These are phyloP conservation scores for Pteruthius melanotis DNA, from an alignment of 2,113 vertebrate species.

Conservation along the genomic window DNA sequence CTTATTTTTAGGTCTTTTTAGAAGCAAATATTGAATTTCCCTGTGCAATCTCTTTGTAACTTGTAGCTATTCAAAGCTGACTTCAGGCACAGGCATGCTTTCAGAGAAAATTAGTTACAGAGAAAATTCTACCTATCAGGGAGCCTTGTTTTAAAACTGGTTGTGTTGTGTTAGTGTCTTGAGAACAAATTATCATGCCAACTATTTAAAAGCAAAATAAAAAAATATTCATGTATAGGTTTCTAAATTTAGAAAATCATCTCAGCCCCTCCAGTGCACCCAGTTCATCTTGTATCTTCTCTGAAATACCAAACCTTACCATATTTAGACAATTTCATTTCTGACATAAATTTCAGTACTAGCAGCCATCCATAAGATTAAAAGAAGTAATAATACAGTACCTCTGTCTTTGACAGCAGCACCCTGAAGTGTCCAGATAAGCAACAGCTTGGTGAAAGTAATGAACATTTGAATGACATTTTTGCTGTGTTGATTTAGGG, in stretches of 20 bases:
- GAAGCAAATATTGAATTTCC: background rate
- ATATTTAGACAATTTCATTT: conserved; percentile 3
- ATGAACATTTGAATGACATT: background rate
- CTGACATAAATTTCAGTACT: background rate
- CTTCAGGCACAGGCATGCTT: background rate
- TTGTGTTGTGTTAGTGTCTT: background rate
- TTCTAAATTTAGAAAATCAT: conserved; percentile 15
- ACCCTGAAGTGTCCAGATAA: background rate
- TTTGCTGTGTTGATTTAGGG: background rate
- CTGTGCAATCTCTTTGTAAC: background rate
- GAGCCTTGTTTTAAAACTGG: background rate
- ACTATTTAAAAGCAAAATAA: background rate
- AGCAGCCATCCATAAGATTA: background rate
- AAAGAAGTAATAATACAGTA: background rate
- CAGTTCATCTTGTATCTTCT: background rate
- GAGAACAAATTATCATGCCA: background rate
- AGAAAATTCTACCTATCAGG: background rate
- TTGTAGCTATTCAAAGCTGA: background rate
- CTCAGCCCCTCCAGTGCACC: background rate
- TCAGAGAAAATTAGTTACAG: background rate
- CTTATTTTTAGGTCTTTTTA: background rate
- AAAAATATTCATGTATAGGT: background rate
- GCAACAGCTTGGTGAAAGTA: background rate
- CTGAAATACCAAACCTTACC: background rate
- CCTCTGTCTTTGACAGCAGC: background rate